Base-by-base conservation (phyloP, 2,888 invertebrate species). In the Ormyrus rosae region DNA sequence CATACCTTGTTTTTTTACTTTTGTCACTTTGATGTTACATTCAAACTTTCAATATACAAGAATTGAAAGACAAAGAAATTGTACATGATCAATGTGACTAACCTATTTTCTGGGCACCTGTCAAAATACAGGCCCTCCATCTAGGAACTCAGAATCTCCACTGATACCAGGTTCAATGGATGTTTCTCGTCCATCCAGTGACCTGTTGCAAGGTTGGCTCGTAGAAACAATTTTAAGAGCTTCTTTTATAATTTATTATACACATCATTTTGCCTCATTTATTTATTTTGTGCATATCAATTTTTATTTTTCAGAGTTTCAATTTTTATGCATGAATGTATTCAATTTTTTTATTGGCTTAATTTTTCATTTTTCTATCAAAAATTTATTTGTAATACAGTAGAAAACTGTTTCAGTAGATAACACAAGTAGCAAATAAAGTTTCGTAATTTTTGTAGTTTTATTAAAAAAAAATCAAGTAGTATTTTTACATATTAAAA, bases 91-190 rank as follows among this genome's bases (percentile, higher is more conserved):
- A 34, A 50, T 56, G 67, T 67, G 45, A 55, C 46, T 76, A 69
- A 69, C 48, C 51, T 61, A 34, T 34, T 34, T 74, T 13, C 82
- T 84, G 85, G 85, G 85, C 86, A 84, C 88, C 86, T 88, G 64
- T 56, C 8, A 86, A 85, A 84, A 86, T 86, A 89, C 93, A 93
- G 94, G 93, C 87, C 94, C 94, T 86, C 93, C 93, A 91, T 93
- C 93, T 86, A 91, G 93, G 90, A 93, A 93, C 86, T 94, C 94
- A 84, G 93, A 94, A 89, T 95, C 95, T 86, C 94, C 95, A 84
- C 90, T 92, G 86, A 93, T 93, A 88, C 92, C 94, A 91, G 94
- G 95, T 92, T 93, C 92, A 86, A 91, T 93, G 91, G 93, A 93
- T 87, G 91, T 93, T 85, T 93, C 92, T 85, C 92, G 92, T 87